phyloP scores from a whole-genome alignment of 1,140 invertebrate species.

The Melitaea cinxia region DNA sequence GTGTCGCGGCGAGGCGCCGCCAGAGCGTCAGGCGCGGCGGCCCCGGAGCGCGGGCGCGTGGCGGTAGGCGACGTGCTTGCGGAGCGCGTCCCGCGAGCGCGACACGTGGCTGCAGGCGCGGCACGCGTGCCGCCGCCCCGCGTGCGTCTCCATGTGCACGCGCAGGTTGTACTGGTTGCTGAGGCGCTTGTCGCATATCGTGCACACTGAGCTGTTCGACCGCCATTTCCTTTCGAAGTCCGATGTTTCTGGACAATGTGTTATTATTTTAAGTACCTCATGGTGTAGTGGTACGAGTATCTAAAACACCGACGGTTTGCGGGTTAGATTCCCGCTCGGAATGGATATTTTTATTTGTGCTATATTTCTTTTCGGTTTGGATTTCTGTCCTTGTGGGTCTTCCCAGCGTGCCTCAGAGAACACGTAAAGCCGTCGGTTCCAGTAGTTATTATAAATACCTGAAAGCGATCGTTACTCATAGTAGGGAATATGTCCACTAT shows the following conservation, averaged over 20 bases:
- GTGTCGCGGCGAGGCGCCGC: too few species aligned
- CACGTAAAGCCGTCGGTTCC: too few species aligned
- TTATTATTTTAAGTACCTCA: not conserved
- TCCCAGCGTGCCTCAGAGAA: too few species aligned
- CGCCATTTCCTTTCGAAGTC: conserved; percentile 63
- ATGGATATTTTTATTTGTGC: too few species aligned
- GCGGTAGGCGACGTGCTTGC: conserved; percentile 93
- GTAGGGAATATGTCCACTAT: too few species aligned
- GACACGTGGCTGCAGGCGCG: conserved; percentile 92
- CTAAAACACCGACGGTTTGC: too few species aligned
- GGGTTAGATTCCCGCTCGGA: too few species aligned
- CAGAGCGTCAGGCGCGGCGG: not conserved
- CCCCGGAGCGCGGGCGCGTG: conserved; percentile 81
- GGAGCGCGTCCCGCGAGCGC: conserved; percentile 90
- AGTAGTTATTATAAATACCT: too few species aligned
- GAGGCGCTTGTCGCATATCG: conserved; percentile 92
- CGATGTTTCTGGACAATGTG: conserved; percentile 44
- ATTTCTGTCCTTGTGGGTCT: too few species aligned
- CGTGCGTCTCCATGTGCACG: conserved; percentile 94
- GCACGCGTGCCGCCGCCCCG: conserved; percentile 90
- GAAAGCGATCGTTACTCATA: too few species aligned
- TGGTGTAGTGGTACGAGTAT: not conserved
- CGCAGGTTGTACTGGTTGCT: conserved; percentile 95
- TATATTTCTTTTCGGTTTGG: too few species aligned
- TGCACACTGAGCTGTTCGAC: conserved; percentile 82